phyloP scores from a whole-genome alignment of 2,888 invertebrate genomes.

The Agrotis ipsilon region DNA sequence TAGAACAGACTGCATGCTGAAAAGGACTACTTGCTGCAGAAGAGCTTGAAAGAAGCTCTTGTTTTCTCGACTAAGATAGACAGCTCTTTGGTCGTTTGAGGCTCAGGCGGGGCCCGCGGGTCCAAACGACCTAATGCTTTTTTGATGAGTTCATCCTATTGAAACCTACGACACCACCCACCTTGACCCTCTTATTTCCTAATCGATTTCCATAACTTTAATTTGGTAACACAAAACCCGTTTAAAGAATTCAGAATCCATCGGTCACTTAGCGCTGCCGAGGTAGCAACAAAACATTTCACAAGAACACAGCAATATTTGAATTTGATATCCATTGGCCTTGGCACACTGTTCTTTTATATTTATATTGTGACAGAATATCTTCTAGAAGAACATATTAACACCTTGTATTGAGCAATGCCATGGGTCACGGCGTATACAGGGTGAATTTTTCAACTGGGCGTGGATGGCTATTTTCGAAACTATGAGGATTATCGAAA shows the following conservation, averaged over 20 bases:
- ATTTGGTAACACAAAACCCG: neutral
- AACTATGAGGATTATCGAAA: too few species aligned
- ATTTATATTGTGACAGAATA: conserved; percentile 51
- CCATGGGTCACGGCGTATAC: conserved; percentile 35
- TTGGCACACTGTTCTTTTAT: conserved; percentile 67
- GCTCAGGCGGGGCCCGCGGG: too few species aligned
- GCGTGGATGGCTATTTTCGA: too few species aligned
- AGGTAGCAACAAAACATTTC: conserved; percentile 33
- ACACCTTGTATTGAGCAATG: conserved; percentile 61
- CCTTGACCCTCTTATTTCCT: neutral
- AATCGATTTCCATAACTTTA: neutral
- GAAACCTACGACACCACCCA: neutral
- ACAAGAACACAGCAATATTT: conserved; percentile 51
- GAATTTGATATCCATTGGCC: conserved; percentile 63
- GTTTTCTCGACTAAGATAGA: neutral
- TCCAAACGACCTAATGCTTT: too few species aligned
- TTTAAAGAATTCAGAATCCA: conserved; percentile 2
- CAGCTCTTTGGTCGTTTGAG: too few species aligned
- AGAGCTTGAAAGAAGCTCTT: neutral
- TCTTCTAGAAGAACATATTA: conserved; percentile 57
- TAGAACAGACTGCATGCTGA: neutral
- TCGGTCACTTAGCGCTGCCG: conserved; percentile 24
- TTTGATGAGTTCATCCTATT: neutral
- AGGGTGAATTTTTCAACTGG: too few species aligned
- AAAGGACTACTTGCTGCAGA: neutral